Evolutionary conservation across 2,888 invertebrate genomes (phyloP).

Genomic region (Pollenia labialis): DNA sequence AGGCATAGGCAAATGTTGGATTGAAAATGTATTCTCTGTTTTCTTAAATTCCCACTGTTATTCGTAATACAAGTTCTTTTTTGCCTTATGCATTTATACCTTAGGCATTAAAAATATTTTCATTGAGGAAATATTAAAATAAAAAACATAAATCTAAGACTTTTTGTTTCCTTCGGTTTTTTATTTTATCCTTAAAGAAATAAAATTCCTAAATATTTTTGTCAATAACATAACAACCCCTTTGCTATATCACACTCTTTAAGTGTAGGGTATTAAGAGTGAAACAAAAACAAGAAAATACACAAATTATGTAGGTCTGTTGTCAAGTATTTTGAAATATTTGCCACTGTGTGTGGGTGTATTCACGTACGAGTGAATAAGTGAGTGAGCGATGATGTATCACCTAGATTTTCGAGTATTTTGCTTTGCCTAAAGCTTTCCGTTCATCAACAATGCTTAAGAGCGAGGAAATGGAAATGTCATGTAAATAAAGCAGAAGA

Average conservation of each 20-base stretch:
- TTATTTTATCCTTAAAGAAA: no score
- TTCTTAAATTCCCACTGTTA: no score
- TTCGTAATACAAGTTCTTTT: no score
- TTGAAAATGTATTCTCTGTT: conserved; percentile 80
- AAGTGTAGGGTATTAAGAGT: conserved; percentile 2
- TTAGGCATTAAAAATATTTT: no score
- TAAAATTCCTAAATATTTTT: neutral
- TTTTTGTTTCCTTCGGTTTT: no score
- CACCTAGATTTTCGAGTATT: conserved; percentile 50
- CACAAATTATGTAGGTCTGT: conserved; percentile 46
- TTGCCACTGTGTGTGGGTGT: neutral
- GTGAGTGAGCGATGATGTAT: conserved; percentile 21
- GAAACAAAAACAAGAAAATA: conserved; percentile 3
- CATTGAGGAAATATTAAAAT: neutral
- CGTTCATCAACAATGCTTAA: conserved; percentile 38
- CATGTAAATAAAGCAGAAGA: conserved; percentile 40
- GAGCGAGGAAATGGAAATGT: conserved; percentile 66
- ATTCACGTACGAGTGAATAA: neutral
- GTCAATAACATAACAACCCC: neutral
- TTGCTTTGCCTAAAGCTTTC: conserved; percentile 62
- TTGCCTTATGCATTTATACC: no score
- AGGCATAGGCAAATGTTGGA: no score
- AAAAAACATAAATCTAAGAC: no score
- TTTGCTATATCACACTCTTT: neutral
- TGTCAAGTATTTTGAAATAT: conserved; percentile 40